Conservation (phyloP, 2,888 invertebrate species). For the Schrankia costaestrigalis region DNA sequence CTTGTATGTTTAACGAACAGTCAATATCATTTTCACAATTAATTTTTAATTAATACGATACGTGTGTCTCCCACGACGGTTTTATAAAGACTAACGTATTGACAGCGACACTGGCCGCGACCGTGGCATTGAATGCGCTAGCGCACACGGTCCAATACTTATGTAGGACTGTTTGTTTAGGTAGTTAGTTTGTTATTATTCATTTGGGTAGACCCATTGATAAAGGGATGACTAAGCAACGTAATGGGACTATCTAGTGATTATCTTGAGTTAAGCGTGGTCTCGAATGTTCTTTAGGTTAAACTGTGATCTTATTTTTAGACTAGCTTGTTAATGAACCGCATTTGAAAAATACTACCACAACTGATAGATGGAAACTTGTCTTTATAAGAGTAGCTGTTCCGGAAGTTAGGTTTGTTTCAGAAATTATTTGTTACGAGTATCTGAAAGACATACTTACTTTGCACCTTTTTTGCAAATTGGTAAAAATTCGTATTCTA, state of each 20-base stretch:
- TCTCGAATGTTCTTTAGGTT: not conserved
- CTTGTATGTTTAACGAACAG: constrained; percentile 8
- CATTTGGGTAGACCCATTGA: constrained; percentile 9
- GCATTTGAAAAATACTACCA: no score
- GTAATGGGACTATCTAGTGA: not conserved
- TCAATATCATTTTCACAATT: constrained; percentile 25
- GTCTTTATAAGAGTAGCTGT: no score
- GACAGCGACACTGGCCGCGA: constrained; percentile 27
- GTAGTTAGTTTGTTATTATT: constrained; percentile 6
- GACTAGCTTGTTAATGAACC: no score
- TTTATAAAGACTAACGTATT: constrained; percentile 41
- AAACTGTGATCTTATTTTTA: not conserved
- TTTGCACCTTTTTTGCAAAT: no score
- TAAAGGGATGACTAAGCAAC: constrained; percentile 13
- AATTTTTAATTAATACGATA: constrained; percentile 12
- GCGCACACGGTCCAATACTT: constrained; percentile 39
- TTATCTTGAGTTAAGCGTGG: not conserved
- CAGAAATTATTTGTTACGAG: no score
- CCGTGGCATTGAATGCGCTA: constrained; percentile 50
- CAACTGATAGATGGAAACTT: no score
- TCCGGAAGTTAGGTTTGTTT: no score
- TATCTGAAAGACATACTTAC: no score
- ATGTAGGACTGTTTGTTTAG: no score
- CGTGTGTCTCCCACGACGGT: constrained; percentile 32
- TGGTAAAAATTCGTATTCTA: no score